Evolutionary conservation across 2,113 vertebrate genomes (phyloP).

Genomic region (Lonchura striata): DNA sequence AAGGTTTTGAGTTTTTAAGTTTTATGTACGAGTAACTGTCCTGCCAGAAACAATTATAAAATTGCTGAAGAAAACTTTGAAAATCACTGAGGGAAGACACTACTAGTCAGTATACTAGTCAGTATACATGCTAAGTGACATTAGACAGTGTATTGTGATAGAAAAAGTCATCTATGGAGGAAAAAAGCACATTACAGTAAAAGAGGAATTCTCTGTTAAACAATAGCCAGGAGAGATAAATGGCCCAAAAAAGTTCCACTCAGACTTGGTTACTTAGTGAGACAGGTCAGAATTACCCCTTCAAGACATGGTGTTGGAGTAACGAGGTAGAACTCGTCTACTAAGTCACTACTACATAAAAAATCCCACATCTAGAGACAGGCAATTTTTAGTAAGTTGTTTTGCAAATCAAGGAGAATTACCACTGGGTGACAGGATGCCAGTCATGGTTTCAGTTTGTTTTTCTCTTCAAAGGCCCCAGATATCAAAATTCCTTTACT

Average conservation of each 20-base stretch:
- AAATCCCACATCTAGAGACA: not conserved
- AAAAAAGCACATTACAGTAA: not conserved
- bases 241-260: not conserved
- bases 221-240: not conserved
- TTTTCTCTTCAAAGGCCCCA: not conserved
- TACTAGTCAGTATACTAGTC: not conserved
- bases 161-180: not conserved
- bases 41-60: not conserved
- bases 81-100: not conserved
- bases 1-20: not conserved
- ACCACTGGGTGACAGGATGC: not conserved
- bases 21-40: not conserved
- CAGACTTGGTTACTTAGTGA: not conserved
- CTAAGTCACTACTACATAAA: not conserved
- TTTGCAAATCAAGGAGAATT: not conserved
- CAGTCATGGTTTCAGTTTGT: not conserved
- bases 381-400: not conserved
- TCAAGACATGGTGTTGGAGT: not conserved
- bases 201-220: not conserved
- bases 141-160: not conserved
- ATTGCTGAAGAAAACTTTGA: not conserved
- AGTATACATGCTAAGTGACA: not conserved
- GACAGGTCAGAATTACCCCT: not conserved
- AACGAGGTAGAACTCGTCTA: not conserved
- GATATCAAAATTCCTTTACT: not conserved